Percentiles rank a stretch among this genome's conserved stretches.
Evolutionary conservation across 2,113 vertebrate species (phyloP).

Genomic region (Chionodraco myersi): DNA sequence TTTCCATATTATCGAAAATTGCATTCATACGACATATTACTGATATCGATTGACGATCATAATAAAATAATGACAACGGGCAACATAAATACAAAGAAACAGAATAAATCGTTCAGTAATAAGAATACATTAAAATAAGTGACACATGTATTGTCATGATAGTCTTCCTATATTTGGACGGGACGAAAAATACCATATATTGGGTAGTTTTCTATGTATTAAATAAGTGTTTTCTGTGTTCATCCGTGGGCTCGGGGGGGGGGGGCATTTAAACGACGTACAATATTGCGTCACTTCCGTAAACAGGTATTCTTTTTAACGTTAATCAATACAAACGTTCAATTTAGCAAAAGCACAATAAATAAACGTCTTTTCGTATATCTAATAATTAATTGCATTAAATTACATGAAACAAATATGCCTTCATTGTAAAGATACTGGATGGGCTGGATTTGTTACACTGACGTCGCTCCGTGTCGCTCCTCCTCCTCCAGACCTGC

Average conservation of each 20-base stretch:
- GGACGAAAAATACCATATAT: too few species aligned
- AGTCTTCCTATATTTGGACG: too few species aligned
- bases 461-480: conserved; percentile 23
- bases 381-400: neutral
- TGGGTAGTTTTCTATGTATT: too few species aligned
- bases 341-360: neutral
- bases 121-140: too few species aligned
- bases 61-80: too few species aligned
- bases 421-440: too few species aligned
- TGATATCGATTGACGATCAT: neutral
- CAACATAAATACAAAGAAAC: too few species aligned
- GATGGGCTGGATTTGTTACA: too few species aligned
- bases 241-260: neutral
- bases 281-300: conserved; percentile 50
- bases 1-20: too few species aligned
- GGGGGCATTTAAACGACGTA: neutral
- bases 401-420: neutral
- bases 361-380: too few species aligned
- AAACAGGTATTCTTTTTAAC: neutral
- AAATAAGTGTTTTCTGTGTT: neutral
- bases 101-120: too few species aligned
- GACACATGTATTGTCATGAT: too few species aligned
- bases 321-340: neutral
- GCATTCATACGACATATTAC: neutral
- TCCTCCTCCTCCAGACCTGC: conserved; percentile 7